These are phyloP conservation scores for Machimus rusticus DNA, from an alignment of 2,888 invertebrate species.

Conservation along the genomic window DNA sequence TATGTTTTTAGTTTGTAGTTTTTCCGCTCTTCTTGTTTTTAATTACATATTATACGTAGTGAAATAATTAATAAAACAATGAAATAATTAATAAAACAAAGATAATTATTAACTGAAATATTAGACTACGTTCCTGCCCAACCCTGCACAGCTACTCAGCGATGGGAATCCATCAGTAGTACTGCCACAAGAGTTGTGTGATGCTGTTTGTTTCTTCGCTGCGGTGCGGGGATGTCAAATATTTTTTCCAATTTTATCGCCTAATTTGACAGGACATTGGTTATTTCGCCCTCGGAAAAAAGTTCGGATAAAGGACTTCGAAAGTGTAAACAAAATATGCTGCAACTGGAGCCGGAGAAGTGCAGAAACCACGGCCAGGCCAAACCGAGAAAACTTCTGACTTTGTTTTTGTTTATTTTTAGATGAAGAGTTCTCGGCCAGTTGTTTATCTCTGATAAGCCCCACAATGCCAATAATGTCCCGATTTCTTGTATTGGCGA, in stretches of 20 bases:
- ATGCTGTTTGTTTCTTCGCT: neutral
- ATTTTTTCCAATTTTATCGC: slow-evolving; percentile 19
- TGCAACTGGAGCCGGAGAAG: neutral
- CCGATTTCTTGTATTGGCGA: neutral
- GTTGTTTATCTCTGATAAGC: slow-evolving; percentile 8
- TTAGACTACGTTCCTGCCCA: neutral
- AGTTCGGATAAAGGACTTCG: neutral
- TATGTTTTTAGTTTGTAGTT: neutral
- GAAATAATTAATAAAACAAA: neutral
- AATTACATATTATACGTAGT: neutral
- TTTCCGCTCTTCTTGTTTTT: neutral
- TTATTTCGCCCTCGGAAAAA: neutral
- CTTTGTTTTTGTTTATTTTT: slow-evolving; percentile 32
- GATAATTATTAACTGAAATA: neutral
- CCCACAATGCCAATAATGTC: neutral
- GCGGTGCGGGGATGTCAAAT: slow-evolving; percentile 5
- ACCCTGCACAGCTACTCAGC: neutral
- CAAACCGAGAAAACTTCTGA: neutral
- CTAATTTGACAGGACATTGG: slow-evolving; percentile 18
- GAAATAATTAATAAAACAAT: neutral
- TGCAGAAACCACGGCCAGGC: neutral
- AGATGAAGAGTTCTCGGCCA: neutral
- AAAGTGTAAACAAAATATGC: neutral
- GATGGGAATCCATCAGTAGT: neutral
- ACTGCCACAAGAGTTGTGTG: neutral